phyloP scores from a whole-genome alignment of 1,140 invertebrate species.

The Drosophila sulfurigaster region DNA sequence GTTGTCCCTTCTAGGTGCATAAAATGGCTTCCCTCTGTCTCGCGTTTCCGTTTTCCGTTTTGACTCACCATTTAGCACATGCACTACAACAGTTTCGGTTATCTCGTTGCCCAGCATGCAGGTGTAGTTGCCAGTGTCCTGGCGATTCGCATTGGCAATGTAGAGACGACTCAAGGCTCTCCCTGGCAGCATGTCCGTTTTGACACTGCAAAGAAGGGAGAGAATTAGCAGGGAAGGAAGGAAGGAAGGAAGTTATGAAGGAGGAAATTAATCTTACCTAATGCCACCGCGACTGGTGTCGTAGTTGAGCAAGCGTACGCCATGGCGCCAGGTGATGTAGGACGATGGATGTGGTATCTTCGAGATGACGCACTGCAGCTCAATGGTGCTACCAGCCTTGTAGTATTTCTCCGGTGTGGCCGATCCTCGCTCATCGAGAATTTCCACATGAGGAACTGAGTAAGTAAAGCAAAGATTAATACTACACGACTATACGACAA shows the following conservation, averaged over 20 bases:
- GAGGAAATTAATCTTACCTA: constrained; percentile 86
- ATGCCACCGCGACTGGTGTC: constrained; percentile 93
- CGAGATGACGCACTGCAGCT: constrained; percentile 93
- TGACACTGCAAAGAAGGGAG: constrained; percentile 87
- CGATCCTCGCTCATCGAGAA: constrained; percentile 92
- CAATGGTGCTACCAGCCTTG: constrained; percentile 94
- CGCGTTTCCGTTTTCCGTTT: too few species aligned
- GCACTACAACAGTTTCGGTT: constrained; percentile 90
- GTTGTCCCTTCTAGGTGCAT: background rate
- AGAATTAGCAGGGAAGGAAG: too few species aligned
- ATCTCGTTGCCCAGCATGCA: constrained; percentile 92
- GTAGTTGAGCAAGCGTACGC: constrained; percentile 91
- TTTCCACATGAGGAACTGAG: constrained; percentile 92
- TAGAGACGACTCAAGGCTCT: constrained; percentile 92
- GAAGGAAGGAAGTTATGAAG: too few species aligned
- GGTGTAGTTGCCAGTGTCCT: constrained; percentile 94
- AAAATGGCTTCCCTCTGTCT: background rate
- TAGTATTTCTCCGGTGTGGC: constrained; percentile 94
- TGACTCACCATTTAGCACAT: constrained; percentile 92
- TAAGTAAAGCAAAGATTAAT: too few species aligned
- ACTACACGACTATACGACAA: too few species aligned
- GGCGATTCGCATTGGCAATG: constrained; percentile 92
- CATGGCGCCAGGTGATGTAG: constrained; percentile 93
- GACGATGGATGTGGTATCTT: constrained; percentile 91
- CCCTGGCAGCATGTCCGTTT: constrained; percentile 91